Conservation (phyloP, 2,113 vertebrate species). For the Zosterops hypoxanthus region DNA sequence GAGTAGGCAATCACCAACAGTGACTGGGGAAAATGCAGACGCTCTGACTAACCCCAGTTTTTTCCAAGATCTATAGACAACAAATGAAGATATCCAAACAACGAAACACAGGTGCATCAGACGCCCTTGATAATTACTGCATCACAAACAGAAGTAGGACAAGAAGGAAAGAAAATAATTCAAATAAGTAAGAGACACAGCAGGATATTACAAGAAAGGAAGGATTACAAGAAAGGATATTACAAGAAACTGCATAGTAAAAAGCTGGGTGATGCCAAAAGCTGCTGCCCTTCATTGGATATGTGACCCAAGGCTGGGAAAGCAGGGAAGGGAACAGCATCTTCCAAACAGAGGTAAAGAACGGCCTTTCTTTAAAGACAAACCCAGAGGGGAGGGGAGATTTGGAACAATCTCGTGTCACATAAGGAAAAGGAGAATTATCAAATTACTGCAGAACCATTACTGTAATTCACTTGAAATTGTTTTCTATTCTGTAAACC, state of each 20-base stretch:
- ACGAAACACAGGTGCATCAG: not conserved
- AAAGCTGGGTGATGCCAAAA: not conserved
- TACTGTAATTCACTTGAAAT: constrained; percentile 13
- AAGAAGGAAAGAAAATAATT: not conserved
- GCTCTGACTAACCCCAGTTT: not conserved
- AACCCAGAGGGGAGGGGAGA: not conserved
- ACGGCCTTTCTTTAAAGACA: not conserved
- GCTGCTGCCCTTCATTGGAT: not conserved
- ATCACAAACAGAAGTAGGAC: not conserved
- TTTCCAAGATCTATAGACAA: not conserved
- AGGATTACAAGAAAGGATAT: not conserved
- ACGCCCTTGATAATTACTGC: not conserved
- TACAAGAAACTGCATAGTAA: not conserved
- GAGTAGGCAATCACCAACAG: not conserved
- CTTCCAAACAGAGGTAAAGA: not conserved
- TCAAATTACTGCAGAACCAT: not conserved
- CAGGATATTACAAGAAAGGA: not conserved
- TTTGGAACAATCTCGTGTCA: not conserved
- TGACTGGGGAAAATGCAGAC: not conserved
- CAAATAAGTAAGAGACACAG: not conserved
- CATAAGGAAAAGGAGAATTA: constrained; percentile 2
- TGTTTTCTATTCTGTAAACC: not conserved
- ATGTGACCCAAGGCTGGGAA: not conserved
- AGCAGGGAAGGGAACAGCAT: not conserved
- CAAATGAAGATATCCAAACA: not conserved